Evolutionary conservation across 2,797 vertebrate species (phyloP).

Genomic region (Cetoscarus ocellatus): DNA sequence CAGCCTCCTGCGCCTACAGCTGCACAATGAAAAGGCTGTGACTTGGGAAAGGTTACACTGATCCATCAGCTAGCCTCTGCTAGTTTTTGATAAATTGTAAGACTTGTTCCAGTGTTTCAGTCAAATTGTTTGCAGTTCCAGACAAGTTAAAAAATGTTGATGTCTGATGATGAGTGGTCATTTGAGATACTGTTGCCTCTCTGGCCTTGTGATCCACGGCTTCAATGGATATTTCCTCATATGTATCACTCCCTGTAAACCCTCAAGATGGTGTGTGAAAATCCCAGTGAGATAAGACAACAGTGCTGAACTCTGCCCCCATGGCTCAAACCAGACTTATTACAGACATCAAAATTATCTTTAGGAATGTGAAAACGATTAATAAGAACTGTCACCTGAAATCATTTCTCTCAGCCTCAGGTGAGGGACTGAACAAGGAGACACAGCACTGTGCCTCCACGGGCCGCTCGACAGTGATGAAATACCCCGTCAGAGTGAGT

Average conservation of each 20-base stretch:
- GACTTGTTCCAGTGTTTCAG: background rate
- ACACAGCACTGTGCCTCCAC: conserved; percentile 29
- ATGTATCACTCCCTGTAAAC: too few species aligned
- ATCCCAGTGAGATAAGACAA: too few species aligned
- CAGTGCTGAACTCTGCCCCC: background rate
- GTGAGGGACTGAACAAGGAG: conserved; percentile 39
- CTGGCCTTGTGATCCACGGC: background rate
- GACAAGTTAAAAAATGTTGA: background rate
- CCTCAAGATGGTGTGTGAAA: too few species aligned
- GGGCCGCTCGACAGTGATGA: conserved; percentile 29
- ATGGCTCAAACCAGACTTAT: too few species aligned
- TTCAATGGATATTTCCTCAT: background rate
- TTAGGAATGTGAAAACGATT: too few species aligned
- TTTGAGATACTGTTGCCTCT: too few species aligned
- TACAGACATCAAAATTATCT: too few species aligned
- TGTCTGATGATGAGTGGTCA: too few species aligned
- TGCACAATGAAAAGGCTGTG: background rate
- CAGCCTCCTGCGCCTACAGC: too few species aligned
- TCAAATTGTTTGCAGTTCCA: conserved; percentile 7
- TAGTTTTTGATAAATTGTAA: background rate
- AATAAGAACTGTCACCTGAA: too few species aligned
- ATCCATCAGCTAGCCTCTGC: conserved; percentile 4
- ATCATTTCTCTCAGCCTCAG: background rate
- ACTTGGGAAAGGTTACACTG: conserved; percentile 1
- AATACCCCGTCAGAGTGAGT: conserved; percentile 23